These are phyloP conservation scores for Dendrolimus kikuchii DNA, from an alignment of 1,140 invertebrate genomes.

Conservation along the genomic window DNA sequence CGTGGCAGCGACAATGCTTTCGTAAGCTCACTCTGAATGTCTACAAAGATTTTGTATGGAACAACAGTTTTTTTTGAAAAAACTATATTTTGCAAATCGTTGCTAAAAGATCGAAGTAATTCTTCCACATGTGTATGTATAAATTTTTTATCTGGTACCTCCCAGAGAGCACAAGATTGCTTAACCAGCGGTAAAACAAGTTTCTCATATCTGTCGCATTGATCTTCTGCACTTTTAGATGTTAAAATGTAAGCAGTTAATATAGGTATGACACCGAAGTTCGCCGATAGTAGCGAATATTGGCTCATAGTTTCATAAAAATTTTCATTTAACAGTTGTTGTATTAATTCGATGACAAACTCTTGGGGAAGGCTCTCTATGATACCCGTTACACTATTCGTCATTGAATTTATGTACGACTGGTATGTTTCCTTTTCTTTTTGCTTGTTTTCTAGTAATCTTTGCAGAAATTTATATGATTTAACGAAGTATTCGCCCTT, in stretches of 20 bases:
- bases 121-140: too few relatives aligned
- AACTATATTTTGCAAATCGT: constrained; percentile 20
- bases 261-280: constrained; percentile 13
- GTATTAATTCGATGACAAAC: constrained; percentile 28
- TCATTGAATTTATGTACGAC: too few relatives aligned
- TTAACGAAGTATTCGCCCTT: constrained; percentile 30
- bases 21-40: constrained; percentile 29
- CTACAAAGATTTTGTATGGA: constrained; percentile 29
- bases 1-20: constrained; percentile 22
- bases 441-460: constrained; percentile 9
- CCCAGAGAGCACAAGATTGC: constrained; percentile 19
- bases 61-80: constrained; percentile 24
- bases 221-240: constrained; percentile 21
- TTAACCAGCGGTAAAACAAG: constrained; percentile 28
- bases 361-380: constrained; percentile 27
- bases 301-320: constrained; percentile 13
- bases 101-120: neutral
- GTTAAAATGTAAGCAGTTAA: constrained; percentile 28
- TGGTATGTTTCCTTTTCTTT: too few relatives aligned
- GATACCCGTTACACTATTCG: constrained; percentile 12
- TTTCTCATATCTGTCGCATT: constrained; percentile 29
- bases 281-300: neutral
- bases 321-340: constrained; percentile 23
- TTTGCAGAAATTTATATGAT: constrained; percentile 33
- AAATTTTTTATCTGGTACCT: neutral